A percentile compares a stretch with the other conserved stretches of the same genome.
phyloP scores from a whole-genome alignment of 1,140 invertebrate genomes.

The Pristionchus pacificus region DNA sequence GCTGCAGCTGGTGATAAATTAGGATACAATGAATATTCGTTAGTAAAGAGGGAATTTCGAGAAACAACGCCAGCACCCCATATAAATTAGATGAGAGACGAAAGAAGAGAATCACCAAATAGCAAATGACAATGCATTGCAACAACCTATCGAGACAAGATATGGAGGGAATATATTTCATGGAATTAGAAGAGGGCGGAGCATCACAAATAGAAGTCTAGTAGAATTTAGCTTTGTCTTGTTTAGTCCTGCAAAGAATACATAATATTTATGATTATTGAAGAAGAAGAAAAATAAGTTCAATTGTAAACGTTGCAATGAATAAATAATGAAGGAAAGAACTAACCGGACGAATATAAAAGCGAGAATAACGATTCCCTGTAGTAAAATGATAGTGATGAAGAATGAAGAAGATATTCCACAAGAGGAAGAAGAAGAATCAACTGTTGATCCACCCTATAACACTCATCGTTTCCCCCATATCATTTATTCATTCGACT shows the following conservation, averaged over 20 bases:
- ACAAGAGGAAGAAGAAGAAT: slow-evolving; percentile 20
- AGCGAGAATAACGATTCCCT: slow-evolving; percentile 41
- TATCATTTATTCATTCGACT: neutral
- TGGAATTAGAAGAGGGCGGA: neutral
- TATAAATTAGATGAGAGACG: no score
- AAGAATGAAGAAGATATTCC: slow-evolving; percentile 51
- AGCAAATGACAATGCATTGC: no score
- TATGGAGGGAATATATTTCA: no score
- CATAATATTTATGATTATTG: slow-evolving; percentile 10
- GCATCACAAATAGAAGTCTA: slow-evolving; percentile 17
- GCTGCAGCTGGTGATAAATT: no score
- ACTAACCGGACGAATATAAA: slow-evolving; percentile 50
- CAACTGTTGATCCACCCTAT: slow-evolving; percentile 14
- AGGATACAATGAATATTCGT: no score
- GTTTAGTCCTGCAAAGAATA: slow-evolving; percentile 49
- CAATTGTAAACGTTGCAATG: no score
- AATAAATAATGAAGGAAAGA: no score
- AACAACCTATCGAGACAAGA: no score
- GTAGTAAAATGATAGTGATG: slow-evolving; percentile 41
- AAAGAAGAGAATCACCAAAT: no score
- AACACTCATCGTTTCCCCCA: slow-evolving; percentile 6
- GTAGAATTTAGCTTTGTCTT: slow-evolving; percentile 57
- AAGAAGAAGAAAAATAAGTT: slow-evolving; percentile 19
- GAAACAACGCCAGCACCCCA: no score
- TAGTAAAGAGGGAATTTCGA: no score